Evolutionary conservation across 2,888 invertebrate species (phyloP), one percentile per base, ranked within the genome.

Genomic region (Rhagophthalmus giganteus): DNA sequence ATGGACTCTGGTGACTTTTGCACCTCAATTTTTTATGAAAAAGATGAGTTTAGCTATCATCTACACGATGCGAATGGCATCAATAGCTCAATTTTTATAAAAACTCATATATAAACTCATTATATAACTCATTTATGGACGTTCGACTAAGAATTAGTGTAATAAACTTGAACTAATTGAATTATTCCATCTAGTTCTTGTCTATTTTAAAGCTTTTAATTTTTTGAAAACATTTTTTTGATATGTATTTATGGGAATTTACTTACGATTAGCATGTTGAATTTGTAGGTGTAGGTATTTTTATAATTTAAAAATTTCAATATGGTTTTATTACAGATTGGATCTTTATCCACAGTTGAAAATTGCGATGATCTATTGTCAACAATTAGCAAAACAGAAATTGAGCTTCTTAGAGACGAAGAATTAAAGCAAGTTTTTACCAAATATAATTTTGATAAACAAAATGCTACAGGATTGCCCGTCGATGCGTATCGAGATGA

Each of bases 371-470:
- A 55, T 35, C 10, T 55, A 9, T 10, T 51, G 20, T 48, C 55
- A 10, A 13, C 24, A 11, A 14, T 14, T 8, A 37, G 27, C 7
- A 33, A 16, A 35, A 13, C 24, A 6, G 55, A 55, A 35, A 24
- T 55, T 2, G 4, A 37, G 11, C 10, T 9, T 2, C 5, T 55
- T 6, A 38, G 32, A 8, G 12, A 44, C 6, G 33, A 52, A 4
- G 20, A 48, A 14, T n/a, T 16, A 2, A 25, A 16, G 1, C 35
- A 42, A 7, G 26, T 46, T 31, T 55, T 14, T 15, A 6, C 15
- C 7, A 55, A 52, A 31, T 55, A 55, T 40, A 30, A 12, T 31
- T 55, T 55, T 32, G 30, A 39, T 7, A 42, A 52, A 4, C 20
- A 25, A 3, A 27, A n/a, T 5, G 30, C 25, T 5, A 6, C 34